phyloP scores from a whole-genome alignment of 2,888 invertebrate species.

The Anarsia innoxiella region DNA sequence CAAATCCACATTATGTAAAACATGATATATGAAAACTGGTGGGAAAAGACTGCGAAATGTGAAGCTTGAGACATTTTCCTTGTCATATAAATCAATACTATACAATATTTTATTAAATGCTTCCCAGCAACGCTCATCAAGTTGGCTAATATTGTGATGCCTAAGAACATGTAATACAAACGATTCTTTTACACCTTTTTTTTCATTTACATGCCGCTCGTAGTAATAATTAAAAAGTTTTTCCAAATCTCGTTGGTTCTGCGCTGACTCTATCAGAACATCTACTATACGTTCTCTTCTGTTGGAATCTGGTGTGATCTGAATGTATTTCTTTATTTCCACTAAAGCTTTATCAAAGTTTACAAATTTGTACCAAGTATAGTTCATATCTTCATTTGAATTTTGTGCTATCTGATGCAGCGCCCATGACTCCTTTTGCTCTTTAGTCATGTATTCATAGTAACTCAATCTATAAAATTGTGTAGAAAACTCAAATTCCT shows the following conservation, averaged over 20 bases:
- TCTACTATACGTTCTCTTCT: conserved; percentile 31
- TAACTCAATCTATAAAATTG: conserved; percentile 28
- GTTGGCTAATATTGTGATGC: conserved; percentile 32
- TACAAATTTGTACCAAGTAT: conserved; percentile 41
- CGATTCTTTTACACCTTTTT: conserved; percentile 22
- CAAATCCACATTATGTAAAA: conserved; percentile 31
- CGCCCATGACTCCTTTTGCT: conserved; percentile 43
- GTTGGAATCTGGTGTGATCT: conserved; percentile 23
- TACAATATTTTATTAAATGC: conserved; percentile 38
- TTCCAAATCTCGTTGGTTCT: conserved; percentile 31
- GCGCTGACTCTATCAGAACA: conserved; percentile 31
- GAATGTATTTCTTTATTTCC: conserved; percentile 33
- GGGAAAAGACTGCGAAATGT: too few relatives aligned
- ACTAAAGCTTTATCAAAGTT: conserved; percentile 36
- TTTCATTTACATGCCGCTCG: conserved; percentile 43
- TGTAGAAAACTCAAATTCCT: conserved; percentile 34
- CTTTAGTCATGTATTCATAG: conserved; percentile 31
- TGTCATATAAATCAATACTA: conserved; percentile 35
- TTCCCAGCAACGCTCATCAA: conserved; percentile 39
- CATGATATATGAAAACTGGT: conserved; percentile 37
- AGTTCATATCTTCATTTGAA: too few relatives aligned
- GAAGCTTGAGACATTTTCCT: conserved; percentile 20
- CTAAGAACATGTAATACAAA: conserved; percentile 32
- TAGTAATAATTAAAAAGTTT: conserved; percentile 39
- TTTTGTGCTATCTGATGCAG: conserved; percentile 33